A percentile compares a stretch with the other conserved stretches of the same genome.
Evolutionary conservation across 2,888 invertebrate species (phyloP).

Genomic region (Saturnia japonica): DNA sequence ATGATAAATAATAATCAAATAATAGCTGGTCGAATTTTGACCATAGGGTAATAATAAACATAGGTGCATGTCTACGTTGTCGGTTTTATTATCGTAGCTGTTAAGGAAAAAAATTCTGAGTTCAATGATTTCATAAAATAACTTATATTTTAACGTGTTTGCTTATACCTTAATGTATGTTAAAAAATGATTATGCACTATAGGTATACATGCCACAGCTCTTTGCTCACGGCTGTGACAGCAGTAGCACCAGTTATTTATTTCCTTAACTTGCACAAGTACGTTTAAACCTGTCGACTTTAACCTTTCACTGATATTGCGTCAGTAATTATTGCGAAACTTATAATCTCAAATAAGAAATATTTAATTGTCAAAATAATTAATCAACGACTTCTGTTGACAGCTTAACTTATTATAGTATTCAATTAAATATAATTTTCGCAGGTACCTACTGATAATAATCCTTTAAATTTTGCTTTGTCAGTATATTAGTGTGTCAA

Average conservation of each 20-base stretch:
- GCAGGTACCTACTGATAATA: too few relatives aligned
- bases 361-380: background rate
- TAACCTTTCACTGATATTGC: constrained; percentile 9
- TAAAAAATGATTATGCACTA: background rate
- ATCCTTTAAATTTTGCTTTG: too few relatives aligned
- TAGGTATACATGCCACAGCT: background rate
- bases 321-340: background rate
- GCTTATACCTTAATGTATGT: background rate
- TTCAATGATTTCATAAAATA: too few relatives aligned
- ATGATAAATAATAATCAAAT: too few relatives aligned
- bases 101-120: too few relatives aligned
- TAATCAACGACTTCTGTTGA: background rate
- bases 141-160: background rate
- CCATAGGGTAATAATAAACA: too few relatives aligned
- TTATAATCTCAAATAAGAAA: background rate
- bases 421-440: too few relatives aligned
- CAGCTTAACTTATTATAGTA: too few relatives aligned
- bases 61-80: too few relatives aligned
- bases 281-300: constrained; percentile 4
- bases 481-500: too few relatives aligned
- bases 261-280: background rate
- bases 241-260: constrained; percentile 1
- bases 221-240: background rate
- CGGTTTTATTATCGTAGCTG: too few relatives aligned
- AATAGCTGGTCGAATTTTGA: too few relatives aligned